A percentile compares a stretch with the other conserved stretches of the same genome.
phyloP scores from a whole-genome alignment of 1,140 invertebrate genomes.

The Euschistus heros region DNA sequence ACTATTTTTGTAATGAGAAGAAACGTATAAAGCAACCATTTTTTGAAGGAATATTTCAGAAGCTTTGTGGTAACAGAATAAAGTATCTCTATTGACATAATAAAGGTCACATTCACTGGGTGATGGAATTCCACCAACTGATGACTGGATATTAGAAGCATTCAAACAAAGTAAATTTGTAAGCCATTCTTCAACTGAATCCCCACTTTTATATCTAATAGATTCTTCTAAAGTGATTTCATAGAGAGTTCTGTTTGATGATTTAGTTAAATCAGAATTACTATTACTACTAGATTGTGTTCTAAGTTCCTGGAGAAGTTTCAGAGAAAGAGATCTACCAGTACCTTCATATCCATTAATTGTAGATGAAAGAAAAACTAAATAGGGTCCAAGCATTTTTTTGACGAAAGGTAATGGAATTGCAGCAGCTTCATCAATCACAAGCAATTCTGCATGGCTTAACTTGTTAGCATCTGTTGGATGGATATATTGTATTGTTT shows the following conservation, averaged over 20 bases:
- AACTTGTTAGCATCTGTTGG: slow-evolving; percentile 82
- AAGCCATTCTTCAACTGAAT: slow-evolving; percentile 86
- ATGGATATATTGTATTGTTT: slow-evolving; percentile 95
- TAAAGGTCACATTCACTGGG: slow-evolving; percentile 84
- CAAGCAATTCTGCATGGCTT: slow-evolving; percentile 84
- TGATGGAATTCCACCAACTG: slow-evolving; percentile 69
- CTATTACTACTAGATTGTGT: slow-evolving; percentile 41
- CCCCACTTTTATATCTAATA: slow-evolving; percentile 83
- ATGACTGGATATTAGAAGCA: slow-evolving; percentile 50
- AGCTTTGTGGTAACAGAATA: slow-evolving; percentile 95
- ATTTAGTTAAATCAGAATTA: slow-evolving; percentile 36
- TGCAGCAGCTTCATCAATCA: slow-evolving; percentile 98
- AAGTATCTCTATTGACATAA: slow-evolving; percentile 83
- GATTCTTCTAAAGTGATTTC: slow-evolving; percentile 78
- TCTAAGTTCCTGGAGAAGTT: slow-evolving; percentile 83
- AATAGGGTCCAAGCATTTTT: slow-evolving; percentile 79
- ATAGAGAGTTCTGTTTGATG: slow-evolving; percentile 15
- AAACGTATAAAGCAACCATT: slow-evolving; percentile 85
- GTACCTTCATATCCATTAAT: slow-evolving; percentile 99
- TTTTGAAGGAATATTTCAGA: slow-evolving; percentile 90
- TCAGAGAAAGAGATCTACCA: slow-evolving; percentile 87
- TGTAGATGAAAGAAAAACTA: slow-evolving; percentile 94
- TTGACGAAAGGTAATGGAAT: slow-evolving; percentile 93
- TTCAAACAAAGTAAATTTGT: slow-evolving; percentile 87
- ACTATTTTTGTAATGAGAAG: slow-evolving; percentile 98